Conservation (phyloP, 1,140 invertebrate genomes). For the Ceratosolen solmsi region DNA sequence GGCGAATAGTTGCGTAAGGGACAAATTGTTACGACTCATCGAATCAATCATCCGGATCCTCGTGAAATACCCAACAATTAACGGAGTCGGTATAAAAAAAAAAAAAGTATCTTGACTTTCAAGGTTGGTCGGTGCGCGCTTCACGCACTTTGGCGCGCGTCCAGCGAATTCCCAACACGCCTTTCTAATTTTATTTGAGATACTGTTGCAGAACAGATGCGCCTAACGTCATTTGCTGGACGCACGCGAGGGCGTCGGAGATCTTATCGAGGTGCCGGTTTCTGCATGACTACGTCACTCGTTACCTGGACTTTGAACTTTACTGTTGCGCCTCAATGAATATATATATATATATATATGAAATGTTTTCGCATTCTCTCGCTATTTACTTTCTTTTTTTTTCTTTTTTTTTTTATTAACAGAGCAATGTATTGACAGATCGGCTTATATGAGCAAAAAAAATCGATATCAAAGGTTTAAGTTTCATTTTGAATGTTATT, state of each 20-base stretch:
- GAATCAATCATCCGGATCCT: background rate
- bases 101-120: background rate
- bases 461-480: too few relatives aligned
- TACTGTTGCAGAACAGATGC: background rate
- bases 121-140: constrained; percentile 1
- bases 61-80: constrained; percentile 1
- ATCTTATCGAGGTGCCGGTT: constrained; percentile 8
- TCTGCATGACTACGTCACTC: background rate
- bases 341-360: too few relatives aligned
- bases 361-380: too few relatives aligned
- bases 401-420: too few relatives aligned
- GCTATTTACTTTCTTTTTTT: too few relatives aligned
- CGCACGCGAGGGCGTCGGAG: background rate
- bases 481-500: too few relatives aligned
- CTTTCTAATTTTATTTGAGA: constrained; percentile 44
- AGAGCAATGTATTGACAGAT: too few relatives aligned
- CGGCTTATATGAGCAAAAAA: too few relatives aligned
- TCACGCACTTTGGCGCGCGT: constrained; percentile 17
- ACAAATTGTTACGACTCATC: background rate
- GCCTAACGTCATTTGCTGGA: background rate
- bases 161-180: constrained; percentile 38
- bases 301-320: constrained; percentile 16
- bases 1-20: background rate
- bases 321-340: background rate
- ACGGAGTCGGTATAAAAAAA: background rate